Conservation (phyloP, 2,797 vertebrate genomes). For the Tamandua tetradactyla region DNA sequence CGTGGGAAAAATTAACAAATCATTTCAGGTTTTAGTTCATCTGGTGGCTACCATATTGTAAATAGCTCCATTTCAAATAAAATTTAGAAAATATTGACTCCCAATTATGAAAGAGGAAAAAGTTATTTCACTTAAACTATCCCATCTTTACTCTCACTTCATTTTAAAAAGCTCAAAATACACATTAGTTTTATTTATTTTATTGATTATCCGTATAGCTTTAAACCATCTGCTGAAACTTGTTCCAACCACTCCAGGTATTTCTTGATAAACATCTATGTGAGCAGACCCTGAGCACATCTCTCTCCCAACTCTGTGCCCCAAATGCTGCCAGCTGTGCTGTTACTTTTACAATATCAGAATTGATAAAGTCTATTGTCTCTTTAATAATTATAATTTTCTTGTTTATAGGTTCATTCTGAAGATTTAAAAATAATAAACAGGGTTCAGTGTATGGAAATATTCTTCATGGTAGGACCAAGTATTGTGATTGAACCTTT, state of each 20-base stretch:
- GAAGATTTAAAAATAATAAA: constrained; percentile 17
- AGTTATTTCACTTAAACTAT: background rate
- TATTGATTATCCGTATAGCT: background rate
- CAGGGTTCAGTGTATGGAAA: background rate
- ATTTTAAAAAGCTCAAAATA: background rate
- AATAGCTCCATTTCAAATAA: background rate
- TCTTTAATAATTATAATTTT: background rate
- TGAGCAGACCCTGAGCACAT: background rate
- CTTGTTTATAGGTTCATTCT: background rate
- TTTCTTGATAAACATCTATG: background rate
- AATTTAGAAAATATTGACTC: background rate
- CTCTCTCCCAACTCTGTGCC: fast-evolving
- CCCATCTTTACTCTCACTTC: background rate
- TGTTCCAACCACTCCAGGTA: background rate
- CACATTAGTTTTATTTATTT: background rate
- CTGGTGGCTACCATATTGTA: background rate
- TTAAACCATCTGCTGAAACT: background rate
- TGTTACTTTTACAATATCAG: background rate
- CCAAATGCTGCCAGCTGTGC: background rate
- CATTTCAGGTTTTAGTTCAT: background rate
- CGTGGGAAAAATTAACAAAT: background rate
- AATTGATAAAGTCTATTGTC: background rate
- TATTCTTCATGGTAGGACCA: background rate
- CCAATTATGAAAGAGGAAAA: background rate
- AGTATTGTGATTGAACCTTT: background rate